A percentile compares a stretch with the other conserved stretches of the same genome.
Conservation (phyloP, 2,797 vertebrate genomes). For the Kryptolebias ocellatus region DNA sequence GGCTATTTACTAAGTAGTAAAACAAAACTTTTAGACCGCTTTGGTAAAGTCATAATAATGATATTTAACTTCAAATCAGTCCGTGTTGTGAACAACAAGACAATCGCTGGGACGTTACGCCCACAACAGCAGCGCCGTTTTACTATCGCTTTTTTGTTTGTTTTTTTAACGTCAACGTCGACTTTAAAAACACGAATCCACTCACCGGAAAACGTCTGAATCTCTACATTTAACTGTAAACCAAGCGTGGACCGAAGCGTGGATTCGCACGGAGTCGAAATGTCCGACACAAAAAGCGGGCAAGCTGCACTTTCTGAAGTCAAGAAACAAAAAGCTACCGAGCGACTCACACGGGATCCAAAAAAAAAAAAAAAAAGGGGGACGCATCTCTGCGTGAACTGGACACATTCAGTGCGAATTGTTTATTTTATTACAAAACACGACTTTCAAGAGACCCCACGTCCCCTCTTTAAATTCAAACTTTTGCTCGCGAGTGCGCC, state of each 20-base stretch:
- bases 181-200: not conserved
- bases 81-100: not conserved
- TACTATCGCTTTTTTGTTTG: not conserved
- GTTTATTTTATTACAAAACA: not conserved
- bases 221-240: fast-evolving
- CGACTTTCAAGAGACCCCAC: not conserved
- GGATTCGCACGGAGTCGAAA: not conserved
- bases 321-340: slow-evolving; percentile 79
- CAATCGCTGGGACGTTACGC: slow-evolving; percentile 23
- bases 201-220: fast-evolving
- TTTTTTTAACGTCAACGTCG: not conserved
- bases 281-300: slow-evolving; percentile 61
- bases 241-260: not conserved
- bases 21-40: not conserved
- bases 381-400: not conserved
- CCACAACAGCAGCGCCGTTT: slow-evolving; percentile 25
- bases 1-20: not conserved
- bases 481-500: slow-evolving; percentile 78
- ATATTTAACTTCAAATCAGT: slow-evolving; percentile 26
- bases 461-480: slow-evolving; percentile 69
- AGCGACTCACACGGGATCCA: slow-evolving; percentile 37
- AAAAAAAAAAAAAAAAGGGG: not conserved
- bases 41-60: not conserved
- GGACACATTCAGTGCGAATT: fast-evolving
- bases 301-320: slow-evolving; percentile 58